Evolutionary conservation across 2,113 vertebrate species (phyloP).

Genomic region (Megalops atlanticus): DNA sequence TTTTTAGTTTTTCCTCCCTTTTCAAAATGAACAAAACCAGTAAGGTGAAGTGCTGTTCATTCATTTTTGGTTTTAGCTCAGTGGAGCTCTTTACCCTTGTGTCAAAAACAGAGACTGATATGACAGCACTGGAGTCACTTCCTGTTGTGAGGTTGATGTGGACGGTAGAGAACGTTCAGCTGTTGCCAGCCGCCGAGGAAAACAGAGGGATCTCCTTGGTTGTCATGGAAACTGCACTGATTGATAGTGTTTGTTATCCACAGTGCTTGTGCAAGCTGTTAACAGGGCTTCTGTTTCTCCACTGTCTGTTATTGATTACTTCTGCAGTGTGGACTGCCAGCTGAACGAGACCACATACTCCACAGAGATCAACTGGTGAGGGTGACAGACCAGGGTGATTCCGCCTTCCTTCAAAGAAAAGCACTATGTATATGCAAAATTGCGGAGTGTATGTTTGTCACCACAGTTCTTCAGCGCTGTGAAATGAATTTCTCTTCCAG

Average conservation of each 20-base stretch:
- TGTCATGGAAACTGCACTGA: constrained; percentile 36
- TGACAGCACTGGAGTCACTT: background rate
- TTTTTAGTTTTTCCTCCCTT: too few relatives aligned
- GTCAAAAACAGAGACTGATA: background rate
- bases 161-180: constrained; percentile 16
- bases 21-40: too few relatives aligned
- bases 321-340: constrained; percentile 62
- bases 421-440: background rate
- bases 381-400: background rate
- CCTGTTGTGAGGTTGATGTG: constrained; percentile 15
- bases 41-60: background rate
- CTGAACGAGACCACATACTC: constrained; percentile 60
- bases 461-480: background rate
- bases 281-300: constrained; percentile 20
- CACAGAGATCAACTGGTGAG: constrained; percentile 73
- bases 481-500: too few relatives aligned
- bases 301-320: background rate
- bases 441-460: background rate
- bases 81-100: background rate
- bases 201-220: constrained; percentile 18
- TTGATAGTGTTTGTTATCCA: constrained; percentile 5
- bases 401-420: too few relatives aligned
- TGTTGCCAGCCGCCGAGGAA: constrained; percentile 29
- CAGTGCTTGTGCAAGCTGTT: background rate
- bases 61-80: background rate